These are phyloP conservation scores for Heptranchias perlo DNA, from an alignment of 2,113 vertebrate species.

Conservation along the genomic window DNA sequence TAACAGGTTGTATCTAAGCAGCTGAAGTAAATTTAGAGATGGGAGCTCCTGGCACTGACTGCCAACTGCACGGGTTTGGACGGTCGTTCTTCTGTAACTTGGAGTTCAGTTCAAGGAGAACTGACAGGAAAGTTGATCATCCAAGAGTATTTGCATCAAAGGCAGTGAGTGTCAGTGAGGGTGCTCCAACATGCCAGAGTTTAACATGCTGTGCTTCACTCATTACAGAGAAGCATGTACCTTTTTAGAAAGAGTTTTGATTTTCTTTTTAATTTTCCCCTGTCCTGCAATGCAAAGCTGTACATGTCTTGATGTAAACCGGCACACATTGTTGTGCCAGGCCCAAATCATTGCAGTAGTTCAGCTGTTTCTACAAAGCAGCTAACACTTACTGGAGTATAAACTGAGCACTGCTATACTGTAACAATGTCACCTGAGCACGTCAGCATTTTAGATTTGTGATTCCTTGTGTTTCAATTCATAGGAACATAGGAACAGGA, in stretches of 20 bases:
- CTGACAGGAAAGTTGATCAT: background rate
- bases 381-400: too few relatives aligned
- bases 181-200: background rate
- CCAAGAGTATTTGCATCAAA: background rate
- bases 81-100: background rate
- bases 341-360: background rate
- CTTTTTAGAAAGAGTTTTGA: background rate
- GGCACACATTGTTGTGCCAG: background rate
- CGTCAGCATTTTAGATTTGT: background rate
- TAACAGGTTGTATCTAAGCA: conserved; percentile 16
- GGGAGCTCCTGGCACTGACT: background rate
- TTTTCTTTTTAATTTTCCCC: background rate
- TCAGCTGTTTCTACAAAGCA: background rate
- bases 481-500: too few relatives aligned
- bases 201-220: background rate
- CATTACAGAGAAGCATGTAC: background rate
- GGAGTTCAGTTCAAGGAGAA: background rate
- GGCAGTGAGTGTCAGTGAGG: background rate
- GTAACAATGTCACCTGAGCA: background rate
- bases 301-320: background rate
- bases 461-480: background rate
- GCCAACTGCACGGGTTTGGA: background rate
- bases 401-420: background rate
- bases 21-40: background rate
- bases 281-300: background rate